Evolutionary conservation across 2,113 vertebrate genomes (phyloP).

Genomic region (Chloroceryle aenea): DNA sequence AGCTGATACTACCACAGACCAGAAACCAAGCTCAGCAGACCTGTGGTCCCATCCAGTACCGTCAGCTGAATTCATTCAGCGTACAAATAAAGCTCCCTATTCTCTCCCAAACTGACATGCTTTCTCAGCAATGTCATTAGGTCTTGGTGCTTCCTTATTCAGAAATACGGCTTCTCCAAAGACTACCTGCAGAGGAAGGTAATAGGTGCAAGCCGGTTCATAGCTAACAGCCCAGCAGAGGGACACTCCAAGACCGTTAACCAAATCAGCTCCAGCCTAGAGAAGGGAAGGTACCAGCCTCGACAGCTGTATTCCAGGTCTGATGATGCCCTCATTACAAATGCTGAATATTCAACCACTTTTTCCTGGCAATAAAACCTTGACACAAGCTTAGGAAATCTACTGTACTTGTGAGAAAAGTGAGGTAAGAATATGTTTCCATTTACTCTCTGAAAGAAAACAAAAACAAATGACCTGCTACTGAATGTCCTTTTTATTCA

Average conservation of each 20-base stretch:
- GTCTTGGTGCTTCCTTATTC: not conserved
- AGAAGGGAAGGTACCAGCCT: conserved; percentile 30
- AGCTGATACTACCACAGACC: not conserved
- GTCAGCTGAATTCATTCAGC: too few species aligned
- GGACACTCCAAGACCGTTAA: not conserved
- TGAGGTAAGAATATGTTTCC: conserved; percentile 83
- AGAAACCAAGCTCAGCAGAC: not conserved
- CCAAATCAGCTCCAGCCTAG: not conserved
- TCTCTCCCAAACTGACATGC: not conserved
- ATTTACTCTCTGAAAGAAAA: conserved; percentile 81
- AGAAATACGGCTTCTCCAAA: not conserved
- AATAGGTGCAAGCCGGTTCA: not conserved
- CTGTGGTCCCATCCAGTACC: fast-evolving
- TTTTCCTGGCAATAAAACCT: conserved; percentile 81
- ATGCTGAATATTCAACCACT: conserved; percentile 72
- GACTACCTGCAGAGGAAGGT: not conserved
- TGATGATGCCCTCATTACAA: conserved; percentile 73
- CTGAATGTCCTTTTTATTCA: conserved; percentile 83
- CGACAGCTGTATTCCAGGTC: conserved; percentile 71
- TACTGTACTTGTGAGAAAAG: conserved; percentile 83
- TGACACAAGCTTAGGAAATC: conserved; percentile 79
- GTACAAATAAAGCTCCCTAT: not conserved
- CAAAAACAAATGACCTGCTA: conserved; percentile 82
- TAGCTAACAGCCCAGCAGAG: not conserved
- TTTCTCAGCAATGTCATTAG: not conserved